Evolutionary conservation across 2,797 vertebrate species (phyloP), one percentile per base, ranked within the genome.

Genomic region (Eulemur albifrons): DNA sequence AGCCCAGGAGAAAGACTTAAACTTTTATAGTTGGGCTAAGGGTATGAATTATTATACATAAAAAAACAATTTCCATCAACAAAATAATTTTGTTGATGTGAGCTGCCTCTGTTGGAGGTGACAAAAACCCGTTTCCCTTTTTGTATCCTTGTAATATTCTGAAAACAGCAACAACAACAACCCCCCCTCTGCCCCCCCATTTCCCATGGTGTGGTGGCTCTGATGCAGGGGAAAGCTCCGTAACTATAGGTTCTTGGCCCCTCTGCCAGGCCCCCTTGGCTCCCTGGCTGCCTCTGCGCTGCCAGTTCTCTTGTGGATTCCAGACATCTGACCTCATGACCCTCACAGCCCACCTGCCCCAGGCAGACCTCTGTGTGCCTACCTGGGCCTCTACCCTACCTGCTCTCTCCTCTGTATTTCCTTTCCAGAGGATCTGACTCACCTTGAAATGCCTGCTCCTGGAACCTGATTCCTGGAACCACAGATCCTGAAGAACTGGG

Each of bases 11-110:
- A 72, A 84, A 88, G 65, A 23, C 43, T 90, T 88, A 63, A 90
- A 75, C 63, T 45, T 89, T 92, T 94, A 23, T 30, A 81, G 80
- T 48, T 94, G 50, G 20, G 38, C 21, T 38, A 85, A 90, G 52
- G 38, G 10, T 84, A 5, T 73, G 35, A 94, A 85, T 94, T 92
- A 67, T 90, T 81, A 81, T 7, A 65, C 27, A 57, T 25, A 48
- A 17, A 81, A n/a, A 17, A 92, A 25, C 18, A 23, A 25, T 11
- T 72, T 57, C 40, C 25, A 61, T 21, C 50, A 54, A 61, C 13
- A 59, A 79, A 87, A 76, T 75, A 67, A 54, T 61, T 81, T 84
- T 96, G 82, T 18, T 67, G 21, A 40, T 65, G 15, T 85, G 54
- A 63, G 48, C 6, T 52, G 11, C 61, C 30, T 73, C 30, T n/a